Evolutionary conservation across 2,797 vertebrate species (phyloP).

Genomic region (Periparus ater): DNA sequence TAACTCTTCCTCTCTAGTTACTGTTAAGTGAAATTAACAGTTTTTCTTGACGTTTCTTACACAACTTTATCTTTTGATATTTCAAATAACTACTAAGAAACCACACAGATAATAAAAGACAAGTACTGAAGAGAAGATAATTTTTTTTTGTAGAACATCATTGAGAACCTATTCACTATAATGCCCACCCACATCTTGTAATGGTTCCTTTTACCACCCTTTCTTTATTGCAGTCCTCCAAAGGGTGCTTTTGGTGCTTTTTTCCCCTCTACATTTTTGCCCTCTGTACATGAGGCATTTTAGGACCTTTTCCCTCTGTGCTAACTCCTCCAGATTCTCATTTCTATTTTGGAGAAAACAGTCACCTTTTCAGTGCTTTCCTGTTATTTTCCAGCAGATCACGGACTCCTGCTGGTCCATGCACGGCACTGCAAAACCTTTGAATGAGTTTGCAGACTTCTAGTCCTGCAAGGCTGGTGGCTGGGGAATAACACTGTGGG

Average conservation of each 20-base stretch:
- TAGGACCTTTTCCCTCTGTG: neutral
- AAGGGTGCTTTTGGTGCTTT: neutral
- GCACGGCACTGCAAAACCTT: neutral
- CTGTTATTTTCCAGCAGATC: neutral
- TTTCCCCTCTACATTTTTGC: neutral
- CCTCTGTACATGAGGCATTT: neutral
- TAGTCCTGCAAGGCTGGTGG: neutral
- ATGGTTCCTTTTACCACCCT: neutral
- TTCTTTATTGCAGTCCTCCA: neutral
- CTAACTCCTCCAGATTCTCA: neutral
- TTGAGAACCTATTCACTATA: neutral
- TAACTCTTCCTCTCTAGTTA: constrained; percentile 12
- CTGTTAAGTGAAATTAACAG: neutral
- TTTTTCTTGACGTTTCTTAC: neutral
- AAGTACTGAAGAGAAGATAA: neutral
- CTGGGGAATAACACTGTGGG: neutral
- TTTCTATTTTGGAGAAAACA: neutral
- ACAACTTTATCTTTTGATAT: neutral
- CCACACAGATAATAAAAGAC: neutral
- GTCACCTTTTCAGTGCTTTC: neutral
- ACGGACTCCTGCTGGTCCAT: neutral
- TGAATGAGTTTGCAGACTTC: neutral
- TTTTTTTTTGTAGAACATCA: neutral
- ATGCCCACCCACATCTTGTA: neutral
- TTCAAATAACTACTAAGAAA: neutral